phyloP scores from a whole-genome alignment of 2,113 vertebrate genomes.

The Actenoides hombroni region DNA sequence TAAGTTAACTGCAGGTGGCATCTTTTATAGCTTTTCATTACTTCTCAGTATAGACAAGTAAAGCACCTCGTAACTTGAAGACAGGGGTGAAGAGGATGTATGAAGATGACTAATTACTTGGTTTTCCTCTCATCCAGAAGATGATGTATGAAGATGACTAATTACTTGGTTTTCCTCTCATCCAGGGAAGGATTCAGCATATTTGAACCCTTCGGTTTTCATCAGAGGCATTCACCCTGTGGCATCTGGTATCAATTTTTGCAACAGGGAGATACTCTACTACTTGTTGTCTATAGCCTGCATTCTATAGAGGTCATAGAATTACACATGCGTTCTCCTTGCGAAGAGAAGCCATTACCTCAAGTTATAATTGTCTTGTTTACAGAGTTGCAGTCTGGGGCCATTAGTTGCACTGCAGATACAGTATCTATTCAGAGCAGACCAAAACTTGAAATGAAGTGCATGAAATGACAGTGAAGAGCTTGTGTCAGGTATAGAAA shows the following conservation, averaged over 20 bases:
- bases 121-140: neutral
- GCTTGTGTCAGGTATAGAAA: neutral
- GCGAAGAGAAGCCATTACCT: neutral
- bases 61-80: neutral
- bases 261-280: neutral
- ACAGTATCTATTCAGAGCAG: neutral
- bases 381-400: neutral
- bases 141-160: too few species aligned
- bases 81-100: neutral
- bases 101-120: neutral
- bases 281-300: neutral
- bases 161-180: neutral
- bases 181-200: neutral
- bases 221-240: neutral
- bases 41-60: neutral
- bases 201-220: neutral
- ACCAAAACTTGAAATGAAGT: neutral
- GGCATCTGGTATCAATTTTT: neutral
- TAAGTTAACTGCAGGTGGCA: neutral
- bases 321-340: neutral
- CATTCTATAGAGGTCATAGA: neutral
- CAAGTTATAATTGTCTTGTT: neutral
- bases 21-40: neutral
- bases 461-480: neutral
- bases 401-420: neutral